Conservation (phyloP, 2,888 invertebrate genomes). For the Malthinus flaveolus region DNA sequence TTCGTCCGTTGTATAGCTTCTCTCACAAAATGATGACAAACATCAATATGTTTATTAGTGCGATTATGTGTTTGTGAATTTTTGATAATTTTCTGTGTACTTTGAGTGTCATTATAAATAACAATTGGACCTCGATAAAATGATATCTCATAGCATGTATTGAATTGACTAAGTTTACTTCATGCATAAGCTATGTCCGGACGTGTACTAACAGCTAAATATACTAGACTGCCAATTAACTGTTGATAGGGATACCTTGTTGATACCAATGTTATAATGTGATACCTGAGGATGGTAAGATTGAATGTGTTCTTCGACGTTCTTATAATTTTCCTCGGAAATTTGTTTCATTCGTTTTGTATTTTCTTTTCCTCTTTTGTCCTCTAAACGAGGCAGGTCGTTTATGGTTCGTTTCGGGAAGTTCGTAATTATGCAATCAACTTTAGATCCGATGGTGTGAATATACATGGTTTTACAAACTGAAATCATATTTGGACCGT, state of each 20-base stretch:
- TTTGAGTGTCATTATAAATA: conserved; percentile 24
- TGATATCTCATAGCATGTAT: conserved; percentile 25
- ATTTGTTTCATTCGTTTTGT: neutral
- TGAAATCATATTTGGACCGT: neutral
- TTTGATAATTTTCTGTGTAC: conserved; percentile 17
- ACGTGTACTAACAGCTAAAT: conserved; percentile 29
- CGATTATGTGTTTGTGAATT: conserved; percentile 19
- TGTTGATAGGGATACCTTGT: conserved; percentile 26
- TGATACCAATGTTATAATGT: neutral
- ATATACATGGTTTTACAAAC: neutral
- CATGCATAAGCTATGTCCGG: conserved; percentile 35
- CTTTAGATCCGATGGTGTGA: neutral
- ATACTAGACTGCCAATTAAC: conserved; percentile 32
- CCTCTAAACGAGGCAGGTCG: neutral
- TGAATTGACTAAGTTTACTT: conserved; percentile 30
- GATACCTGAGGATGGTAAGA: no score
- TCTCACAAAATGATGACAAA: conserved; percentile 30
- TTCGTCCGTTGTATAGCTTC: no score
- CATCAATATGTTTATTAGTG: conserved; percentile 34
- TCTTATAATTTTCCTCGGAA: neutral
- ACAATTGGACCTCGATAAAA: neutral
- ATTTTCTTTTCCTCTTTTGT: neutral
- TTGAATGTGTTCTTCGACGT: no score
- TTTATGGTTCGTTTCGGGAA: neutral
- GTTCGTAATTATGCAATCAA: neutral